A percentile compares a stretch with the other conserved stretches of the same genome.
phyloP scores from a whole-genome alignment of 2,797 vertebrate species.

The Mastacembelus armatus region DNA sequence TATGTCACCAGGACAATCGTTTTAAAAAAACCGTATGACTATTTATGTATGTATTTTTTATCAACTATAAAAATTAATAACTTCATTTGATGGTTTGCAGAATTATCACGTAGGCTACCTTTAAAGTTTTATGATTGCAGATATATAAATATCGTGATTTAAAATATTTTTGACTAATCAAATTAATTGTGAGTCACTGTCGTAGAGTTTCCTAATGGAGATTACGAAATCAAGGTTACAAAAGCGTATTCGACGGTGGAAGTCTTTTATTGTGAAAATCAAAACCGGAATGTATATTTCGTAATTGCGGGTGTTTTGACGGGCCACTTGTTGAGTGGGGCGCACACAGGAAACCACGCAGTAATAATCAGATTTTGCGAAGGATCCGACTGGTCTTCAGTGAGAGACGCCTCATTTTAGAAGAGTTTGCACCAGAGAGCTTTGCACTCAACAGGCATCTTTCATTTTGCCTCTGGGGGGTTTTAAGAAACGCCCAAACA shows the following conservation, averaged over 20 bases:
- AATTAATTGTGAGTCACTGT: not conserved
- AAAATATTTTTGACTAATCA: too few species aligned
- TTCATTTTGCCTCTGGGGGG: not conserved
- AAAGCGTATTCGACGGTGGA: too few species aligned
- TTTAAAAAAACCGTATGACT: too few species aligned
- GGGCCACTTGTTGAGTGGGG: conserved; percentile 67
- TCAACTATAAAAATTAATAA: too few species aligned
- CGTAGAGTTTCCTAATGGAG: not conserved
- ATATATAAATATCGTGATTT: too few species aligned
- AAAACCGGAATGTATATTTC: not conserved
- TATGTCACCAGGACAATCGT: too few species aligned
- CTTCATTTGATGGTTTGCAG: too few species aligned
- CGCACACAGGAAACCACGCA: conserved; percentile 47
- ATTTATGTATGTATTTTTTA: too few species aligned
- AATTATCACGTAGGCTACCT: too few species aligned
- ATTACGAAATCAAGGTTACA: too few species aligned
- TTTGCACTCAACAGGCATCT: not conserved
- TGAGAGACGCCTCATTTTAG: not conserved
- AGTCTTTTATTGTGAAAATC: conserved; percentile 64
- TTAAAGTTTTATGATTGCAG: too few species aligned
- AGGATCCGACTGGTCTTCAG: not conserved
- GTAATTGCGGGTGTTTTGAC: fast-evolving
- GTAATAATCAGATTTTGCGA: conserved; percentile 3
- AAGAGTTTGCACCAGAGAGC: not conserved
- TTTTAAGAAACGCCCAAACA: conserved; percentile 1